phyloP scores from a whole-genome alignment of 2,888 invertebrate genomes.

The Tethea ocularis region DNA sequence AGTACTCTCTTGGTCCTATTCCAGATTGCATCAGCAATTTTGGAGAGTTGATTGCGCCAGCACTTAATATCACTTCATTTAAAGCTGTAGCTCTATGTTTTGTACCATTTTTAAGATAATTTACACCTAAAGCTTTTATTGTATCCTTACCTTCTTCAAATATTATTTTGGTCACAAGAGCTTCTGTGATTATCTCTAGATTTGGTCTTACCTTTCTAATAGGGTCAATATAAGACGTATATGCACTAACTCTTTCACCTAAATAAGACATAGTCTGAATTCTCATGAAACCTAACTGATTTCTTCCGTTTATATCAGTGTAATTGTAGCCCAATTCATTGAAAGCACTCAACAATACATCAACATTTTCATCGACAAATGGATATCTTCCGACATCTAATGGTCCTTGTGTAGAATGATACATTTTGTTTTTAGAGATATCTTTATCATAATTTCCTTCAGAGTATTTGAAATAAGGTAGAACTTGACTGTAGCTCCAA shows the following conservation, averaged over 20 bases:
- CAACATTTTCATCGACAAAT: conserved; percentile 73
- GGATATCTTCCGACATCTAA: conserved; percentile 74
- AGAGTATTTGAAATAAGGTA: conserved; percentile 77
- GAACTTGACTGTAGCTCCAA: conserved; percentile 68
- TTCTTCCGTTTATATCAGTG: conserved; percentile 73
- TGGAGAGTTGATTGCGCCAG: conserved; percentile 75
- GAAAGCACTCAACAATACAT: conserved; percentile 69
- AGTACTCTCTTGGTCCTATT: conserved; percentile 72
- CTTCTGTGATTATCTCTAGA: conserved; percentile 65
- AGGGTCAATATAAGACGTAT: conserved; percentile 75
- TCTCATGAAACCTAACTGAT: conserved; percentile 75
- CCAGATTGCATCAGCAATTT: conserved; percentile 77
- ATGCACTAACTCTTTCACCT: conserved; percentile 75
- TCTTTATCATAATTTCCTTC: conserved; percentile 79
- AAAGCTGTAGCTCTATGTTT: conserved; percentile 50
- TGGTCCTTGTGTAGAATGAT: conserved; percentile 75
- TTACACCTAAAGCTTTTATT: conserved; percentile 58
- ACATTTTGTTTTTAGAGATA: conserved; percentile 69
- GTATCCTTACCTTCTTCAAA: conserved; percentile 51
- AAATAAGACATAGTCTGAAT: conserved; percentile 75
- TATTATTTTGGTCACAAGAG: conserved; percentile 69
- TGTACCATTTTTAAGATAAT: conserved; percentile 74
- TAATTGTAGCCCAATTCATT: conserved; percentile 75
- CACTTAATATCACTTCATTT: conserved; percentile 72
- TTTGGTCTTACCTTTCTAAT: conserved; percentile 66